Evolutionary conservation across 2,888 invertebrate genomes (phyloP), one percentile per base, ranked within the genome.

Genomic region (Dendrolimus pini): DNA sequence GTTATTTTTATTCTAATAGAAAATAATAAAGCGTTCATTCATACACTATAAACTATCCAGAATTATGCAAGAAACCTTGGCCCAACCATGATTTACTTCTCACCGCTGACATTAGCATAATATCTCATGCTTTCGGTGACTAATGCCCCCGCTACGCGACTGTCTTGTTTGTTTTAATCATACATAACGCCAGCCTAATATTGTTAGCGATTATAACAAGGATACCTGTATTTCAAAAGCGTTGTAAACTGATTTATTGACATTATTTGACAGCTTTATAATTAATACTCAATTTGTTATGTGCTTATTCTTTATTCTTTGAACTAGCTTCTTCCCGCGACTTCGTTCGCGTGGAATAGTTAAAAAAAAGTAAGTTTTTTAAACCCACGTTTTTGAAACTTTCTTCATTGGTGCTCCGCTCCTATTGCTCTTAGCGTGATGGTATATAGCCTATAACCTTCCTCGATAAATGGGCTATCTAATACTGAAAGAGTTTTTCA

Each of bases 21-120:
- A 47, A 47, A 47, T 47, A 47, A 47, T 30, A 30, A 30, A 30
- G 30, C 30, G 30, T 30, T 30, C 47, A 13, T 14, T 53, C 53
- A 7, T 47, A 59, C 55, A 59, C 58, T 54, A 56, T 54, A 54
- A 41, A 18, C 9, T 30, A 54, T 59, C 55, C 53, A 13, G 41
- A 53, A n/a, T 56, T 57, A 41, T 9, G 41, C 14, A 14, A 14
- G 53, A 59, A 47, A 83, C 85, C 83, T 83, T 85, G 84, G 78
- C 73, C 69, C 67, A 67, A 67, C 67, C 67, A 74, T 84, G 83
- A 83, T 84, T 85, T 84, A 85, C 80, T 80, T 74, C 69, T 68
- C 69, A 63, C 64, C 63, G 64, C 65, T 64, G 65, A 69, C 68
- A 82, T 85, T 85, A 79, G 67, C 81, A 82, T 83, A 81, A 68